Evolutionary conservation across 2,888 invertebrate genomes (phyloP), one percentile per base, ranked within the genome.

Genomic region (Epinotia brunnichana): DNA sequence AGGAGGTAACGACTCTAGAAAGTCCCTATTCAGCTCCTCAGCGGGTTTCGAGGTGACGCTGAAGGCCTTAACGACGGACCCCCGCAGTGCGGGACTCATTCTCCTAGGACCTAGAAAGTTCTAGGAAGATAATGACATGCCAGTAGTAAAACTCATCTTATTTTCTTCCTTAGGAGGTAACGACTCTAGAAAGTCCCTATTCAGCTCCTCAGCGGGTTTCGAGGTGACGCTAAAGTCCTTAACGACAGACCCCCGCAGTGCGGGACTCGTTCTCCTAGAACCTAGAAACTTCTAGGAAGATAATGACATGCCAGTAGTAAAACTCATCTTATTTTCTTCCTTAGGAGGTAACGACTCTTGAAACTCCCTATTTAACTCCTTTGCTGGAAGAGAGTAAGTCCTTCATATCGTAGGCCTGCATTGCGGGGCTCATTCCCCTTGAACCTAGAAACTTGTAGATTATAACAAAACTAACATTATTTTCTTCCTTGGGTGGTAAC

Each of bases 101-200:
- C 41, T 3, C 11, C 10, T 41, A n/a, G 10, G 1, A 41, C 41
- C 41, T 41, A 41, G 21, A 24, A 24, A 24, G 2, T 24, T 2
- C 2, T 24, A 2, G 21, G 21, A 93, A 93, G 13, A 24, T 0
- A 24, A 0, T 7, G 13, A 24, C 0, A 9, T 3, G 10, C 1
- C 19, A 7, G 10, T 2, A 2, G 3, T 3, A 19, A 9, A 9
- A n/a, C 60, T 60, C 15, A 60, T 41, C 41, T 60, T 60, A 3
- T 21, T 60, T 21, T 41, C 60, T 11, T 60, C n/a, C n/a, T n/a
- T n/a, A n/a, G n/a, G n/a, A n/a, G n/a, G n/a, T n/a, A n/a, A n/a
- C n/a, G n/a, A 79, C 0, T 91, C 93, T 3, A 93, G 76, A 74
- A 93, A 93, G n/a, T n/a, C n/a, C 69, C 93, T 79, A 74, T 93